phyloP scores from a whole-genome alignment of 2,797 vertebrate species.

The Delichon dasypus region DNA sequence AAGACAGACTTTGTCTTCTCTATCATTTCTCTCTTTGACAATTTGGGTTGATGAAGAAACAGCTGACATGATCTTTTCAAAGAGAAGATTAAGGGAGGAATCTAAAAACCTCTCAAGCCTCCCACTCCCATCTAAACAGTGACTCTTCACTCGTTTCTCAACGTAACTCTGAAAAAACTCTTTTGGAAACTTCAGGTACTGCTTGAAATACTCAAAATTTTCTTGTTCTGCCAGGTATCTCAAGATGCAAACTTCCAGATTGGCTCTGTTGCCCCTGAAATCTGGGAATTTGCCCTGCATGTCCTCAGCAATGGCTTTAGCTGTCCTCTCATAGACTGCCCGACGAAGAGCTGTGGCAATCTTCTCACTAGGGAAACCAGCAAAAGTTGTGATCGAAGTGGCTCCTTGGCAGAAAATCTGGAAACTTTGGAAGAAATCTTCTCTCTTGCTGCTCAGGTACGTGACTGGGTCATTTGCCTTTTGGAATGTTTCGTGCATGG shows the following conservation, averaged over 20 bases:
- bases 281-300: not conserved
- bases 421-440: conserved; percentile 67
- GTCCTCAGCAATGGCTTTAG: not conserved
- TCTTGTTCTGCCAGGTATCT: conserved; percentile 69
- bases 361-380: conserved; percentile 55
- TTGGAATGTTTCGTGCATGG: no score
- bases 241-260: conserved; percentile 69
- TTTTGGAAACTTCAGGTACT: not conserved
- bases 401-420: conserved; percentile 67
- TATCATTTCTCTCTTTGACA: no score
- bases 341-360: conserved; percentile 16
- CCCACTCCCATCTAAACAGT: no score
- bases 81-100: no score
- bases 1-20: no score
- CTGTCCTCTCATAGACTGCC: conserved; percentile 1
- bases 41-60: no score
- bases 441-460: conserved; percentile 61
- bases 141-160: no score
- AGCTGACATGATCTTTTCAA: no score
- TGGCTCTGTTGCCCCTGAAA: conserved; percentile 58
- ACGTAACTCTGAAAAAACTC: no score
- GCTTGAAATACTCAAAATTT: conserved; percentile 59
- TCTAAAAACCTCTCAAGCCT: no score
- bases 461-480: no score
- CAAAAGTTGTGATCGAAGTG: conserved; percentile 50